phyloP scores from a whole-genome alignment of 2,888 invertebrate species.

The Lucinisca nassula region DNA sequence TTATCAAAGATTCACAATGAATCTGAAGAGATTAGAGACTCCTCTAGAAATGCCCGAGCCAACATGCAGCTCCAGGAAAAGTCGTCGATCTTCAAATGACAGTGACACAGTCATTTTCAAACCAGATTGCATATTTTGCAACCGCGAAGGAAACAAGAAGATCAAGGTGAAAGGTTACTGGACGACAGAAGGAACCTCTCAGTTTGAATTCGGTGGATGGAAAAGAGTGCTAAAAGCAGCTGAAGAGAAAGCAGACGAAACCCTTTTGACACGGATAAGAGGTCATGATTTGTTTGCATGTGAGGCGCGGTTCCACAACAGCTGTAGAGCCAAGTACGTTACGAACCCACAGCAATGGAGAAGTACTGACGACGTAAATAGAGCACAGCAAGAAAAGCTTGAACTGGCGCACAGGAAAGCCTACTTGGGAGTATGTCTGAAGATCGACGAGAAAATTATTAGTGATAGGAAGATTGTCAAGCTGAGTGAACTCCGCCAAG shows the following conservation, averaged over 20 bases:
- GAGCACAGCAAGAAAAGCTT: neutral
- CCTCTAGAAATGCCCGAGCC: neutral
- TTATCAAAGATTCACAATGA: conserved; percentile 3
- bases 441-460: neutral
- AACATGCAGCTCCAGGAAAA: neutral
- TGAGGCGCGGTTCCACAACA: neutral
- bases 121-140: conserved; percentile 21
- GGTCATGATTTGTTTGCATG: conserved; percentile 13
- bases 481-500: neutral
- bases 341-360: neutral
- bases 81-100: neutral
- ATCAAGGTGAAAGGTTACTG: neutral
- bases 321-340: neutral
- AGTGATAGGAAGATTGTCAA: neutral
- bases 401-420: neutral
- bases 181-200: neutral
- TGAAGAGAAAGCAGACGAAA: conserved; percentile 1
- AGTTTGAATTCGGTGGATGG: neutral
- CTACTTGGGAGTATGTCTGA: neutral
- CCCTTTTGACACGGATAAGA: neutral
- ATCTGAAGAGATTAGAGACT: neutral
- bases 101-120: neutral
- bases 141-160: neutral
- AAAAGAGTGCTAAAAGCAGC: neutral
- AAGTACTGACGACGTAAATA: neutral